Conservation (phyloP, 1,140 invertebrate genomes). For the Hydropsyche tenuis region DNA sequence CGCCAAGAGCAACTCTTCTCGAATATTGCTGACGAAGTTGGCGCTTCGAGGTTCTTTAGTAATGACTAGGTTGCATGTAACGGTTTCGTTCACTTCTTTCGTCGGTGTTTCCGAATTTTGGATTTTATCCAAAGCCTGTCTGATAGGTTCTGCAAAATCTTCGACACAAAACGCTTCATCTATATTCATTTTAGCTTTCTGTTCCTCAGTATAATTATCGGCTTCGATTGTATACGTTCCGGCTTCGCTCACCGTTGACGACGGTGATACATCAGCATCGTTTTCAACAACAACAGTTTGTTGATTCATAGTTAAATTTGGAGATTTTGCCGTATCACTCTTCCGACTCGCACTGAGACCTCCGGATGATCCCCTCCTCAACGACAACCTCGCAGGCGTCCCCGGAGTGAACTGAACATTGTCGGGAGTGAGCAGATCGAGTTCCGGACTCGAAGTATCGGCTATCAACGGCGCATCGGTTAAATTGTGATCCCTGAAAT, state of each 20-base stretch:
- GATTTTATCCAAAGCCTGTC: slow-evolving; percentile 53
- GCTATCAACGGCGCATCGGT: slow-evolving; percentile 59
- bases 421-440: slow-evolving; percentile 65
- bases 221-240: slow-evolving; percentile 90
- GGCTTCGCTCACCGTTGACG: slow-evolving; percentile 78
- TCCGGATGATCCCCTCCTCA: slow-evolving; percentile 38
- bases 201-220: slow-evolving; percentile 82
- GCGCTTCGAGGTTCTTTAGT: slow-evolving; percentile 44
- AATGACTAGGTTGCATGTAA: slow-evolving; percentile 36
- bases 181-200: slow-evolving; percentile 85
- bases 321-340: slow-evolving; percentile 22
- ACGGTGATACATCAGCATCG: slow-evolving; percentile 51
- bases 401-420: slow-evolving; percentile 56
- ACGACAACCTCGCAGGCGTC: slow-evolving; percentile 39
- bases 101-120: slow-evolving; percentile 20
- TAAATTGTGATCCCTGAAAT: slow-evolving; percentile 62
- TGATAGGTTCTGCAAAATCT: slow-evolving; percentile 53
- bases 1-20: slow-evolving; percentile 45
- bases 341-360: slow-evolving; percentile 30
- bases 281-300: slow-evolving; percentile 25
- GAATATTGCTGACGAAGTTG: slow-evolving; percentile 38
- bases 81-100: background rate
- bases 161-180: slow-evolving; percentile 72
- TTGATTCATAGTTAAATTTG: slow-evolving; percentile 12
- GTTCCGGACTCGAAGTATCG: slow-evolving; percentile 66